Percentiles rank a stretch among this genome's conserved stretches.
Conservation (phyloP, 2,797 vertebrate species). For the Rhincodon typus region DNA sequence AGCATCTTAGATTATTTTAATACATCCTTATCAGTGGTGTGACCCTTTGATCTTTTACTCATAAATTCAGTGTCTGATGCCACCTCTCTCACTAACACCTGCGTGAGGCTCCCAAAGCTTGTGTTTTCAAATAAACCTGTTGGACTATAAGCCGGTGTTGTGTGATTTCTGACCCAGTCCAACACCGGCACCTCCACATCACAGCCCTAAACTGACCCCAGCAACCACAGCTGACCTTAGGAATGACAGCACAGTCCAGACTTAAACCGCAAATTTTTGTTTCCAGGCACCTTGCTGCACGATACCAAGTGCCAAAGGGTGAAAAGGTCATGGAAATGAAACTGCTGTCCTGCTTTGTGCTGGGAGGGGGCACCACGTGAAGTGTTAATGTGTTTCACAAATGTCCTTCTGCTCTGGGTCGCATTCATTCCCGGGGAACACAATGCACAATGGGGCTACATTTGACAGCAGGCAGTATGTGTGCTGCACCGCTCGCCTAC, state of each 20-base stretch:
- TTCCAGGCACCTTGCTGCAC: no score
- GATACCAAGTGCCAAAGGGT: neutral
- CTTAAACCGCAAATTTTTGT: neutral
- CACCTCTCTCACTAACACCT: no score
- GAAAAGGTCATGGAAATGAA: neutral
- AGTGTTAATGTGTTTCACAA: conserved; percentile 6
- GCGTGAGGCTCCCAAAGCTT: no score
- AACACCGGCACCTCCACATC: no score
- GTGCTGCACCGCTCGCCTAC: neutral
- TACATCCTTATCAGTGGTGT: no score
- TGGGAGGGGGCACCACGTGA: neutral
- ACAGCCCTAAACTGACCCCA: no score
- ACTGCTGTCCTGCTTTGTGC: neutral
- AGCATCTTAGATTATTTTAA: no score
- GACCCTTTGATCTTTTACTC: no score
- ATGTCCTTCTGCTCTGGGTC: neutral
- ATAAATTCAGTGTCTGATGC: no score
- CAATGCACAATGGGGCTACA: neutral
- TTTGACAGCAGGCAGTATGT: neutral
- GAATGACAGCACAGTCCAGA: neutral
- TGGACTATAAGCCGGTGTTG: no score
- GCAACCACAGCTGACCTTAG: neutral
- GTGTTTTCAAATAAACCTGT: no score
- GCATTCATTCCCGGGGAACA: neutral
- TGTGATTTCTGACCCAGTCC: no score